phyloP scores from a whole-genome alignment of 2,888 invertebrate genomes.

The Athalia rosae region DNA sequence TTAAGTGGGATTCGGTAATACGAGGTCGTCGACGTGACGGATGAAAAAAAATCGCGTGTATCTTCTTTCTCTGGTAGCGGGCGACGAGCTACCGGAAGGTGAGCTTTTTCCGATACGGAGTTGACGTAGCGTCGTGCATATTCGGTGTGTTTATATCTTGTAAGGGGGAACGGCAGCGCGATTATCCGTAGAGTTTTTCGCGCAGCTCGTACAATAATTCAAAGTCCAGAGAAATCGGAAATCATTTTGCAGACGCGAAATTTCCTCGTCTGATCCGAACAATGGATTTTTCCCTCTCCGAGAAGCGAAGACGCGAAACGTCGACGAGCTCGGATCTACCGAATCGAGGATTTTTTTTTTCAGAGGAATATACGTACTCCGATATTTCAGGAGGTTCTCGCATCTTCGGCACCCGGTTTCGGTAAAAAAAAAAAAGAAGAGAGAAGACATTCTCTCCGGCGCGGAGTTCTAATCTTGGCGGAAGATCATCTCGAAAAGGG shows the following conservation, averaged over 20 bases:
- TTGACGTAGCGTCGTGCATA: too few relatives aligned
- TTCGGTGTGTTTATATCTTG: too few relatives aligned
- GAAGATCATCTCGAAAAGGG: slow-evolving; percentile 14
- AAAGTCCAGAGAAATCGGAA: slow-evolving; percentile 19
- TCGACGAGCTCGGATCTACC: not conserved
- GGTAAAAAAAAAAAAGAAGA: too few relatives aligned
- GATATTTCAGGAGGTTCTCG: too few relatives aligned
- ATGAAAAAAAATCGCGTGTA: too few relatives aligned
- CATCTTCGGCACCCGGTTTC: not conserved
- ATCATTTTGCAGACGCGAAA: not conserved
- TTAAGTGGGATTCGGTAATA: too few relatives aligned
- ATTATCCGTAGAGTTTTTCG: slow-evolving; percentile 6
- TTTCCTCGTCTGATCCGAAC: not conserved
- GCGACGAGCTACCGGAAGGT: too few relatives aligned
- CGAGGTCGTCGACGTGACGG: too few relatives aligned
- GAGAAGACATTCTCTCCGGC: not conserved
- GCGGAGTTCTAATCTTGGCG: not conserved
- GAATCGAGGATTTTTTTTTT: not conserved
- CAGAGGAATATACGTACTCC: not conserved
- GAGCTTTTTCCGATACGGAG: too few relatives aligned
- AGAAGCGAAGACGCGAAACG: too few relatives aligned
- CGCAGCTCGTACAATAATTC: slow-evolving; percentile 26
- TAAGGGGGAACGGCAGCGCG: not conserved
- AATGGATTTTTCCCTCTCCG: not conserved
- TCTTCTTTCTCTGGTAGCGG: too few relatives aligned